Evolutionary conservation across 2,888 invertebrate species (phyloP).

Genomic region (Harpagoxenus sublaevis): DNA sequence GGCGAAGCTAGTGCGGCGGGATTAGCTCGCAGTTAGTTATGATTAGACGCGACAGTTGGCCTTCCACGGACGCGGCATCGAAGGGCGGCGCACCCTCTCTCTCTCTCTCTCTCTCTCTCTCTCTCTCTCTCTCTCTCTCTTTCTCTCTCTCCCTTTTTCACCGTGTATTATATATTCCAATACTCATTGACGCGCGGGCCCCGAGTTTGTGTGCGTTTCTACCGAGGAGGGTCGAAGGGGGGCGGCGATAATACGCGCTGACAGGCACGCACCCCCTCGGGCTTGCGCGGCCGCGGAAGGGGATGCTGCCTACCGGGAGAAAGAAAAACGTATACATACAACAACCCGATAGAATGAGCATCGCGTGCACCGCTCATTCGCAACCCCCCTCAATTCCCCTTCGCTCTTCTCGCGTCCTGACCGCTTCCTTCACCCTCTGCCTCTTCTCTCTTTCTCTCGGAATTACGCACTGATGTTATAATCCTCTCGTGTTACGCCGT

Average conservation of each 20-base stretch:
- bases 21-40: conserved; percentile 83
- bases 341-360: conserved; percentile 84
- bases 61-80: conserved; percentile 55
- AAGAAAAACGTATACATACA: conserved; percentile 81
- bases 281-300: conserved; percentile 58
- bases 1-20: conserved; percentile 67
- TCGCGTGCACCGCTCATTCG: conserved; percentile 76
- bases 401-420: conserved; percentile 27
- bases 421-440: neutral
- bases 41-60: conserved; percentile 86
- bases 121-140: neutral
- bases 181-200: conserved; percentile 59
- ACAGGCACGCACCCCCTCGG: conserved; percentile 82
- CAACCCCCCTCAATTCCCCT: conserved; percentile 1
- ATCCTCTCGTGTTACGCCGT: conserved; percentile 86
- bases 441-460: conserved; percentile 59
- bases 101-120: neutral
- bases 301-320: conserved; percentile 71
- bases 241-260: conserved; percentile 84
- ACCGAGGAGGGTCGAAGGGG: conserved; percentile 60
- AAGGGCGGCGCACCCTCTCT: conserved; percentile 63
- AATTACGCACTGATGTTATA: conserved; percentile 86
- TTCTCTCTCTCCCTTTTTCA: neutral
- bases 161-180: conserved; percentile 74
- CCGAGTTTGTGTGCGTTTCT: conserved; percentile 65